Base-by-base conservation (phyloP, 2,888 invertebrate species). In the Nymphalis polychloros region DNA sequence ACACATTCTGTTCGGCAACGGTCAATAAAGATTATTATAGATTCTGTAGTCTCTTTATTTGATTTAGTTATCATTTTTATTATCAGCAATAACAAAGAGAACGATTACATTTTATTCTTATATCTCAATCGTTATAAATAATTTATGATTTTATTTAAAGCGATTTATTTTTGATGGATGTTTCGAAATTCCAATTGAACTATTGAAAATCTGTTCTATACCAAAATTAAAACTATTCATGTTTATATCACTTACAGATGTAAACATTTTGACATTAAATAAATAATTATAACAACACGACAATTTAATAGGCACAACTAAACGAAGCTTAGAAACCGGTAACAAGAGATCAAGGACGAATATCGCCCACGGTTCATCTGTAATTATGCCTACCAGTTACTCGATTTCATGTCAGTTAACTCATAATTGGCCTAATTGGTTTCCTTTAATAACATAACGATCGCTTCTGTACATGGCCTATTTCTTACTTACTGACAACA, bases 371-470 rank as follows among this genome's bases (percentile, higher is more conserved):
- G 72, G 69, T 68, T 71, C 71, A 70, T 68, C 73, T 79, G 73
- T 66, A 75, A 76, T 76, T 70, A 70, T 70, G 48, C 57, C 59
- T 49, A 57, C 78, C 80, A 77, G 82, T 81, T 83, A 81, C 77
- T 79, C 79, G 82, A 86, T 88, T 87, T 84, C 81, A 86, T 80
- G 82, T 79, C 81, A 83, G 83, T 87, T 84, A 82, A 78, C 78
- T 79, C 67, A 72, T 78, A 77, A 81, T 79, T 77, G 74, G 71
- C 73, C 81, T 78, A 81, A 84, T 84, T 75, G 77, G 75, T 78
- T 78, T 82, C 79, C 77, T 79, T 78, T 79, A 80, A 74, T 74
- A 73, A 75, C 73, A 72, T 71, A 73, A 79, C 74, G 72, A 57
- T 59, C 10, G 65, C 47, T n/a, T 20, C 20, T 46, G 16, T 41